Conservation (phyloP, 2,113 vertebrate species). For the Pristiophorus japonicus region DNA sequence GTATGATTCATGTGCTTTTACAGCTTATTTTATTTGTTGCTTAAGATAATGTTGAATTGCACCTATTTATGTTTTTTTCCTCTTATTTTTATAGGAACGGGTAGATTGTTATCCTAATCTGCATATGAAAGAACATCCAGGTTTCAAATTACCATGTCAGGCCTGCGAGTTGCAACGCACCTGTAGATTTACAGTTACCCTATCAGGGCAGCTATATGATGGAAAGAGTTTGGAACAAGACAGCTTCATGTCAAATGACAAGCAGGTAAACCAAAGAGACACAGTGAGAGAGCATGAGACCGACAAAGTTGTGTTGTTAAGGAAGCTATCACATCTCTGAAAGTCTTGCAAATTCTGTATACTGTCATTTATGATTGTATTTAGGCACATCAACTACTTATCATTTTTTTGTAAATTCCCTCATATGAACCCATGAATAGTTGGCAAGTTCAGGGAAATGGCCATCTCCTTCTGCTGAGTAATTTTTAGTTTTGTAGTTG, state of each 20-base stretch:
- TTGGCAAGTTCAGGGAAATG: neutral
- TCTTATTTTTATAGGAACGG: conserved; percentile 55
- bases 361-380: neutral
- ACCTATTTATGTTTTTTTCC: neutral
- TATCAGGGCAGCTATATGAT: conserved; percentile 67
- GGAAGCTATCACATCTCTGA: neutral
- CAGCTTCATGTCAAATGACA: conserved; percentile 70
- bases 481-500: neutral
- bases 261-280: conserved; percentile 69
- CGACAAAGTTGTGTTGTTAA: neutral
- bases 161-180: conserved; percentile 63
- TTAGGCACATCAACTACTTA: neutral
- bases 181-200: conserved; percentile 55
- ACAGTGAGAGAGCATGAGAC: neutral
- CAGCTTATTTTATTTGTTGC: neutral
- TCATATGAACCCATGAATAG: neutral
- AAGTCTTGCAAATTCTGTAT: neutral
- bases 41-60: neutral
- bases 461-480: neutral
- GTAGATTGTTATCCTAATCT: conserved; percentile 67
- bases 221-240: conserved; percentile 62
- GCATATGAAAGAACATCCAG: conserved; percentile 39
- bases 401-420: neutral
- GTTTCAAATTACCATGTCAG: conserved; percentile 50
- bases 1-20: neutral